phyloP scores from a whole-genome alignment of 2,113 vertebrate species.

The Siphamia tubifer region DNA sequence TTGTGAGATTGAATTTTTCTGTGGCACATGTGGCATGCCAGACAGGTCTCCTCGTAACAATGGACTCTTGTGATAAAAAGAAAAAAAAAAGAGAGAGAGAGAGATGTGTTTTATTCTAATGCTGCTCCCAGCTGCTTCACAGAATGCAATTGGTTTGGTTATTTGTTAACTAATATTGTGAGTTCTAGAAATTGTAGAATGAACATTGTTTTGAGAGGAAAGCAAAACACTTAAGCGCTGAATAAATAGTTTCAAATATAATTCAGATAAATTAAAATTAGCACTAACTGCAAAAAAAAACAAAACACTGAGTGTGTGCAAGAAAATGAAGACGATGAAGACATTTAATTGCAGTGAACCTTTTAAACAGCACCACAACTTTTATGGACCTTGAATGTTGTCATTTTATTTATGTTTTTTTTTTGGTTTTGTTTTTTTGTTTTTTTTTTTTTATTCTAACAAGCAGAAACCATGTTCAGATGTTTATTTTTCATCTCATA shows the following conservation, averaged over 20 bases:
- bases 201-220: slow-evolving; percentile 2
- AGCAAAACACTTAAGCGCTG: background rate
- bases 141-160: slow-evolving; percentile 18
- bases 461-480: slow-evolving; percentile 26
- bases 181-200: background rate
- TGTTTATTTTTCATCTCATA: slow-evolving; percentile 38
- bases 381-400: slow-evolving; percentile 48
- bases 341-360: slow-evolving; percentile 32
- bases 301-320: slow-evolving; percentile 30
- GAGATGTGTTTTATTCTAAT: slow-evolving; percentile 14
- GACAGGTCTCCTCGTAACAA: slow-evolving; percentile 34
- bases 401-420: slow-evolving; percentile 32
- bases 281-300: slow-evolving; percentile 19
- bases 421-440: slow-evolving; percentile 35
- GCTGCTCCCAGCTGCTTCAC: slow-evolving; percentile 13
- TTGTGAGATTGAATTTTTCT: slow-evolving; percentile 58
- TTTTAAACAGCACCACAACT: slow-evolving; percentile 14
- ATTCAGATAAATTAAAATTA: slow-evolving; percentile 2
- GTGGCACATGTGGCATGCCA: slow-evolving; percentile 40
- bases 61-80: slow-evolving; percentile 1
- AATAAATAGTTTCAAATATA: background rate
- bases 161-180: slow-evolving; percentile 16
- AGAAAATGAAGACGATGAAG: slow-evolving; percentile 25
- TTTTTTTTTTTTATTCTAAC: slow-evolving; percentile 22
- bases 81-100: too few relatives aligned